Evolutionary conservation across 2,888 invertebrate species (phyloP).

Genomic region (Salpingus planirostris): DNA sequence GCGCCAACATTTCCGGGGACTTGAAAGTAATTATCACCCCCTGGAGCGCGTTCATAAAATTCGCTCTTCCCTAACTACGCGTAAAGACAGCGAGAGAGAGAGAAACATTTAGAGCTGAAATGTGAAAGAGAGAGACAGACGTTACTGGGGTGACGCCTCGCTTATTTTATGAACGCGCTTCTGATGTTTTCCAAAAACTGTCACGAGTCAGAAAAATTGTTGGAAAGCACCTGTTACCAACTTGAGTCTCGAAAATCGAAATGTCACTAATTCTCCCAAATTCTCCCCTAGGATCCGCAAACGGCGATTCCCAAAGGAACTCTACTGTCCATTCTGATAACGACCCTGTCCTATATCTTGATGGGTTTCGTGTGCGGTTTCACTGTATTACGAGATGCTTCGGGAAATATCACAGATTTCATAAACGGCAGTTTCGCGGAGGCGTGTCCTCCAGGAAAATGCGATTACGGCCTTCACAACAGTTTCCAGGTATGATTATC

Average conservation of each 20-base stretch:
- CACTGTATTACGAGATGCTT: constrained; percentile 70
- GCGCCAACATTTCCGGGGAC: constrained; percentile 97
- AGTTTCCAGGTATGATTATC: constrained; percentile 70
- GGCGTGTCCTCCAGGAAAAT: constrained; percentile 39
- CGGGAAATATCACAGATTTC: constrained; percentile 56
- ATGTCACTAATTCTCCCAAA: too few species aligned
- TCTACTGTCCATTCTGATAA: constrained; percentile 77
- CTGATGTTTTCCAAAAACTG: too few species aligned
- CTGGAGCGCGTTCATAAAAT: too few species aligned
- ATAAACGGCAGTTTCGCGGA: constrained; percentile 46
- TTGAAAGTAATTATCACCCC: constrained; percentile 84
- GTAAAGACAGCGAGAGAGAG: too few species aligned
- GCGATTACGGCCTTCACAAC: constrained; percentile 66
- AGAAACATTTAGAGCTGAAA: too few species aligned
- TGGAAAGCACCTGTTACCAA: too few species aligned
- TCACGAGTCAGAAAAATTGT: too few species aligned
- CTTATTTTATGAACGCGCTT: too few species aligned
- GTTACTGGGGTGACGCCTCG: too few species aligned
- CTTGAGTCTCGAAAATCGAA: too few species aligned
- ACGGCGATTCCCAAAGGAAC: constrained; percentile 89
- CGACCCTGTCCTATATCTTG: constrained; percentile 75
- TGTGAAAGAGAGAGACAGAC: too few species aligned
- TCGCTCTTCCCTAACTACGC: too few species aligned
- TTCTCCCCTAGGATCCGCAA: constrained; percentile 79
- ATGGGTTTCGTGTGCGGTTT: constrained; percentile 75